A percentile compares a stretch with the other conserved stretches of the same genome.
Conservation (phyloP, 2,113 vertebrate genomes). For the Herpailurus yagouaroundi region DNA sequence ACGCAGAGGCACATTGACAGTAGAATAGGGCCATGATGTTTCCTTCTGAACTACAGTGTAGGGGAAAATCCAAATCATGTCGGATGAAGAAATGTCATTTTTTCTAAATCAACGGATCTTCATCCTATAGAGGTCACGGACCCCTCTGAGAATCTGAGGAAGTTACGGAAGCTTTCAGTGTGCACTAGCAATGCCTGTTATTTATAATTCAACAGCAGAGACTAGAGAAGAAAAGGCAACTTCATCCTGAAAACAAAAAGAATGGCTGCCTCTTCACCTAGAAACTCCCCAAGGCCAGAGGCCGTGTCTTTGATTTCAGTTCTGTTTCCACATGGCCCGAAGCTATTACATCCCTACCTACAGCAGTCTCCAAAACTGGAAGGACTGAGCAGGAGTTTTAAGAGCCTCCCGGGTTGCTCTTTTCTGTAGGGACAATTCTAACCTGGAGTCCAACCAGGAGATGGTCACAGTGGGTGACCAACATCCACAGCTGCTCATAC, state of each 20-base stretch:
- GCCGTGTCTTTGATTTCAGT: background rate
- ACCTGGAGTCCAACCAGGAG: background rate
- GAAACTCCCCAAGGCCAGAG: background rate
- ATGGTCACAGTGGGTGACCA: background rate
- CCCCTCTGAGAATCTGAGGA: background rate
- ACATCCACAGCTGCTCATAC: background rate
- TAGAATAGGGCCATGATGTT: background rate
- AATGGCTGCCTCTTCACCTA: background rate
- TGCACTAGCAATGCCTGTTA: rapidly evolving
- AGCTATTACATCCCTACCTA: background rate
- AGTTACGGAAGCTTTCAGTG: background rate
- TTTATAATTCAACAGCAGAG: background rate
- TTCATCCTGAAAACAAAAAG: background rate
- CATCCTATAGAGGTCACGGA: background rate
- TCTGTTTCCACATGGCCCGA: background rate
- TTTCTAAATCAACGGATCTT: background rate
- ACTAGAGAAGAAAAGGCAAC: background rate
- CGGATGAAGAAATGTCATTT: background rate
- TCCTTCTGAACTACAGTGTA: background rate
- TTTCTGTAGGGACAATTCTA: background rate
- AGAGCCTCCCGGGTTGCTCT: background rate
- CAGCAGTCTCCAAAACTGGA: background rate
- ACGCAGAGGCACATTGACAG: background rate
- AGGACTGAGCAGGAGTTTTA: background rate
- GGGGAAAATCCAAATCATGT: background rate